phyloP scores from a whole-genome alignment of 2,113 vertebrate species.

The Procavia capensis region DNA sequence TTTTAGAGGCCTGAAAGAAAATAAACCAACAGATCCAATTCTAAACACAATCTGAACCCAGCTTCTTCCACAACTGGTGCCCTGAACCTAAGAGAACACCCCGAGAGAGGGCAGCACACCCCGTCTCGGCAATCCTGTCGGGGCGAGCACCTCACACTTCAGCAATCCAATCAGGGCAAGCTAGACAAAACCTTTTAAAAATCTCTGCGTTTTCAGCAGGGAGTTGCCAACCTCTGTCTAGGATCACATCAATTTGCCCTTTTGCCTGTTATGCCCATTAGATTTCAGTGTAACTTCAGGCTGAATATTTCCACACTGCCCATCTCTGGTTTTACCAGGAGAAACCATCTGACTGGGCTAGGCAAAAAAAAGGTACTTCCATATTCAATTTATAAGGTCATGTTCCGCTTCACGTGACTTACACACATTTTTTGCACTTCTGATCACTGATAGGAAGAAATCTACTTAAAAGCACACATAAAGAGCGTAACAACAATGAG shows the following conservation, averaged over 20 bases:
- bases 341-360: constrained; percentile 23
- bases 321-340: constrained; percentile 45
- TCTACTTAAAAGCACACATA: constrained; percentile 26
- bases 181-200: constrained; percentile 54
- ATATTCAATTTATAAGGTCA: neutral
- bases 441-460: neutral
- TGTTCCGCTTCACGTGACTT: neutral
- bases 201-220: constrained; percentile 29
- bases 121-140: constrained; percentile 43
- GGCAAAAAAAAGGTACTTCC: constrained; percentile 31
- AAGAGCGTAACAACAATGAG: neutral
- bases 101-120: neutral
- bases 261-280: neutral
- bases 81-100: constrained; percentile 19
- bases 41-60: constrained; percentile 47
- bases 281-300: neutral
- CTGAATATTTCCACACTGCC: neutral
- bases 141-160: neutral
- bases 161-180: constrained; percentile 32
- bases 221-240: neutral
- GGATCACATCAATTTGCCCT: neutral
- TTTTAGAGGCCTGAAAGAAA: constrained; percentile 71
- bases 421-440: neutral
- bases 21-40: constrained; percentile 65
- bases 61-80: constrained; percentile 27